Conservation (phyloP, 2,113 vertebrate species). For the Salvelinus fontinalis region DNA sequence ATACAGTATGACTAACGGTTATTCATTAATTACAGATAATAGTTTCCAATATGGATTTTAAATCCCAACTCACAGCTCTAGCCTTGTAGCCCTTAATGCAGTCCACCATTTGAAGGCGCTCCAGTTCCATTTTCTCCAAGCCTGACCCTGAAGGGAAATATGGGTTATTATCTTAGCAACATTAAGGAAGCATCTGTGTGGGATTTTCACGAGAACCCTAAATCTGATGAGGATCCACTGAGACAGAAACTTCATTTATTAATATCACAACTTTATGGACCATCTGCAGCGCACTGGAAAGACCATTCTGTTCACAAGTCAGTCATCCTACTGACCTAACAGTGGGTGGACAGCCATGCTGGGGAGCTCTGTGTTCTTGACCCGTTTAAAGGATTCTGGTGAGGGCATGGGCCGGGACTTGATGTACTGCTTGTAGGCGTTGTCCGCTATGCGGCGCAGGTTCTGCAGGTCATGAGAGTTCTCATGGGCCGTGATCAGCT, state of each 20-base stretch:
- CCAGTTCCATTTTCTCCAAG: conserved; percentile 83
- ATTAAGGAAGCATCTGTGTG: background rate
- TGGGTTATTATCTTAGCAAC: too few species aligned
- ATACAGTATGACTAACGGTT: background rate
- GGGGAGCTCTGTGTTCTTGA: conserved; percentile 80
- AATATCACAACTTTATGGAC: too few species aligned
- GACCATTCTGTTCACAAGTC: too few species aligned
- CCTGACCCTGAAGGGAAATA: conserved; percentile 72
- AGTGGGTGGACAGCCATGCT: conserved; percentile 86
- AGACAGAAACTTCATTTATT: too few species aligned
- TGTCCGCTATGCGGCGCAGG: conserved; percentile 78
- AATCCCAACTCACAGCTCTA: conserved; percentile 79
- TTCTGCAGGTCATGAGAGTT: conserved; percentile 82
- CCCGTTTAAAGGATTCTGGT: conserved; percentile 87
- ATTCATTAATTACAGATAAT: background rate
- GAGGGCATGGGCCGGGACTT: conserved; percentile 87
- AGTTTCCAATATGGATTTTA: too few species aligned
- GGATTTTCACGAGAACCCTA: too few species aligned
- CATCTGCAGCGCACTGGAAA: too few species aligned
- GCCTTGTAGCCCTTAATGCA: conserved; percentile 87
- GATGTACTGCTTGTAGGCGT: conserved; percentile 91
- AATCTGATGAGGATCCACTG: too few species aligned
- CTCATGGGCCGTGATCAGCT: conserved; percentile 76
- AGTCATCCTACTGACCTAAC: conserved; percentile 77
- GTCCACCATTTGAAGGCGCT: conserved; percentile 86